Percentiles rank a stretch among this genome's conserved stretches.
Conservation (phyloP, 1,140 invertebrate genomes). For the Zaprionus vittiger region DNA sequence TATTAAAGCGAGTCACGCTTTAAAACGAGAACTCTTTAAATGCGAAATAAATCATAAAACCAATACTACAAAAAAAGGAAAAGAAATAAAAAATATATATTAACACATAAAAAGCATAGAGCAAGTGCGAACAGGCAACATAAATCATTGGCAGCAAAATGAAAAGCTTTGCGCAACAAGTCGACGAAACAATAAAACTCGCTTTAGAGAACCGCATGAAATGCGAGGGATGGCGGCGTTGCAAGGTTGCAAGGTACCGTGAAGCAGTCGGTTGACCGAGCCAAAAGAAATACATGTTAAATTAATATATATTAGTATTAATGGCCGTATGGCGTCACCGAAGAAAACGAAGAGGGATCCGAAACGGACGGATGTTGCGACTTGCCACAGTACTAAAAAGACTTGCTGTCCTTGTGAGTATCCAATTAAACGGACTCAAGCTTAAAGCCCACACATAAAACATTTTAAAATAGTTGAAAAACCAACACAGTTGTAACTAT, state of each 20-base stretch:
- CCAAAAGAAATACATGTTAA: constrained; percentile 70
- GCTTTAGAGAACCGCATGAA: constrained; percentile 16
- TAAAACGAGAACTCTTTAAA: constrained; percentile 58
- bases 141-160: constrained; percentile 78
- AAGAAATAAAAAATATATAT: constrained; percentile 32
- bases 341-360: constrained; percentile 7
- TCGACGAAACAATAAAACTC: constrained; percentile 75
- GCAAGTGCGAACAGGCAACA: constrained; percentile 64
- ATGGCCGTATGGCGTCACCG: constrained; percentile 46
- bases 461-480: background rate
- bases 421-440: constrained; percentile 7
- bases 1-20: constrained; percentile 44
- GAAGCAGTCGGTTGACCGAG: constrained; percentile 65
- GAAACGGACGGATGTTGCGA: background rate
- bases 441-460: background rate
- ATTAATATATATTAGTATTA: constrained; percentile 76
- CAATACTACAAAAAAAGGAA: constrained; percentile 66
- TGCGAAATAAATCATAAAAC: constrained; percentile 50
- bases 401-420: constrained; percentile 13
- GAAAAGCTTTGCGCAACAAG: constrained; percentile 80
- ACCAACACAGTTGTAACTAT: background rate
- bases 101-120: constrained; percentile 48
- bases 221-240: background rate
- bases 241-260: constrained; percentile 41
- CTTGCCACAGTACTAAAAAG: background rate